Evolutionary conservation across 2,888 invertebrate species (phyloP), one percentile per base, ranked within the genome.

Genomic region (Eutolmus rufibarbis): DNA sequence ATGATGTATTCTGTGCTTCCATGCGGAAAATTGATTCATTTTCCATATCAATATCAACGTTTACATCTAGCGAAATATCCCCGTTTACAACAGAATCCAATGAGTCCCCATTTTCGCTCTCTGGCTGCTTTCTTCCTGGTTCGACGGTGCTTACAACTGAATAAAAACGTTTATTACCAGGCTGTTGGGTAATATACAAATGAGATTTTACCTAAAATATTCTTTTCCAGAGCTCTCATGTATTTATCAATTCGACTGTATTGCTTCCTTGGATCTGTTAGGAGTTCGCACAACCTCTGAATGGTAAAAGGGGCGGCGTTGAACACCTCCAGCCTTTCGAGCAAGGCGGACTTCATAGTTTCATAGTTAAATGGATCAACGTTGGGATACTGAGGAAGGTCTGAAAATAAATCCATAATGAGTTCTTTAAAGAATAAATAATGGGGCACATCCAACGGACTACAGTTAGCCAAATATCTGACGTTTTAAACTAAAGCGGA

Each of bases 231-330:
- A 0, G 99, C 99, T 88, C 99, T 94, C 96, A 99, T 97, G 92
- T 97, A 99, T 92, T 99, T 99, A 92, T 99, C 99, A 88, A 98
- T 96, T 88, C 98, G 95, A 91, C 97, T 97, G 92, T 99, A 99
- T 91, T 99, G 98, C 91, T 97, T 97, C 31, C 96, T 95, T 1
- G 99, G 99, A 89, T 96, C 95, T 4, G 97, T 97, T 2, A 99
- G 93, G 40, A 99, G 94, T 92, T 99, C 99, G 93, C 98, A 98
- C 88, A 99, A 95, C 89, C 99, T 95, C 92, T 99, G 99, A 89
- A 99, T 96, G 23, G 99, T 99, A 91, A 99, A 99, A 0, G 99
- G 99, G 8, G 98, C 98, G 84, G 98, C 96, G 66, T 95, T 95
- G 91, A 97, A 97, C 0, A 96, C 95, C 90, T 97, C 97, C 9